A percentile compares a stretch with the other conserved stretches of the same genome.
phyloP scores from a whole-genome alignment of 1,140 invertebrate species.

The Ceratoteleas bidentatus region DNA sequence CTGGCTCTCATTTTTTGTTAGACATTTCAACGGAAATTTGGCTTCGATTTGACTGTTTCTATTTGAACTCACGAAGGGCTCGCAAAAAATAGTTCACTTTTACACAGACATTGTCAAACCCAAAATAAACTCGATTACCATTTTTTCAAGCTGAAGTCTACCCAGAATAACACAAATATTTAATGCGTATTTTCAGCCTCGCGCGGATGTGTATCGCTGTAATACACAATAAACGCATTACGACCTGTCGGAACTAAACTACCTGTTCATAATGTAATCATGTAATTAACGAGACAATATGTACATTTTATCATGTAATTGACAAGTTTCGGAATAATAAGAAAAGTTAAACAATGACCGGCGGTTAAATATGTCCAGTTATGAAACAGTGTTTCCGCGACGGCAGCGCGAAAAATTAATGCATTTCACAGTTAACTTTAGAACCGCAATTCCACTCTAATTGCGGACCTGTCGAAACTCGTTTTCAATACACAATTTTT shows the following conservation, averaged over 20 bases:
- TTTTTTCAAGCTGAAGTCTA: too few species aligned
- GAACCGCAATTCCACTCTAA: too few species aligned
- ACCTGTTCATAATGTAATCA: constrained; percentile 14
- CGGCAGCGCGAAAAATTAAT: neutral
- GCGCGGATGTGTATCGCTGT: constrained; percentile 17
- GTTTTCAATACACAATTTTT: too few species aligned
- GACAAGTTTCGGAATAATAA: constrained; percentile 36
- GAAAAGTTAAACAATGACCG: constrained; percentile 30
- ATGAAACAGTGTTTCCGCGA: constrained; percentile 2
- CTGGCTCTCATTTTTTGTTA: too few species aligned
- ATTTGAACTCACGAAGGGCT: too few species aligned
- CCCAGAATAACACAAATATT: constrained; percentile 12
- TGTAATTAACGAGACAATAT: constrained; percentile 38
- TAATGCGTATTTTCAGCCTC: constrained; percentile 8
- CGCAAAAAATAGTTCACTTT: constrained; percentile 5
- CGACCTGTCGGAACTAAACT: constrained; percentile 9
- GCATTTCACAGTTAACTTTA: too few species aligned
- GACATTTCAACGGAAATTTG: too few species aligned
- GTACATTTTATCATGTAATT: constrained; percentile 30
- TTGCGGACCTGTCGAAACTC: too few species aligned
- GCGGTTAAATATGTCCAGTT: constrained; percentile 2
- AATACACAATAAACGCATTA: constrained; percentile 12
- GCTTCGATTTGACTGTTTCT: too few species aligned
- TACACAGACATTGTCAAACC: neutral
- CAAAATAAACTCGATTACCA: too few species aligned